Evolutionary conservation across 1,140 invertebrate species (phyloP).

Genomic region (Caerostris darwini): DNA sequence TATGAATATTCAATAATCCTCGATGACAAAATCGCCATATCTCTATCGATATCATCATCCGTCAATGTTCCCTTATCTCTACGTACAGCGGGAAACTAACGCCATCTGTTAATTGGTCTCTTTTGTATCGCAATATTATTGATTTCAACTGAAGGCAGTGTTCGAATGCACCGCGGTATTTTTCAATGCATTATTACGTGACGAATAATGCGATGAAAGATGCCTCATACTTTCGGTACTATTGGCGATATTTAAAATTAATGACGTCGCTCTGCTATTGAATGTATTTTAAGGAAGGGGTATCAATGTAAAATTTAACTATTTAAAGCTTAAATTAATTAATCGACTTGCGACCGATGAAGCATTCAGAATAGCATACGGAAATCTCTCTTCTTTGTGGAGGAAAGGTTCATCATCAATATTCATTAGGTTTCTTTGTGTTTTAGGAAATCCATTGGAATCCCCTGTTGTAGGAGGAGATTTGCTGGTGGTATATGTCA

Average conservation of each 20-base stretch:
- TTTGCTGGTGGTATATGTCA: background rate
- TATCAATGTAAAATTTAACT: constrained; percentile 51
- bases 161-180: constrained; percentile 49
- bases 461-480: background rate
- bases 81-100: constrained; percentile 38
- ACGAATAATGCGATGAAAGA: constrained; percentile 45
- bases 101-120: constrained; percentile 69
- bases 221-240: constrained; percentile 29
- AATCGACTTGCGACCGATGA: constrained; percentile 18
- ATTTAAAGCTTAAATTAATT: constrained; percentile 42
- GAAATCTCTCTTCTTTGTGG: background rate
- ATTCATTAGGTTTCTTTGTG: constrained; percentile 28
- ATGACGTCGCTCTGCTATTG: constrained; percentile 56
- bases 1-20: constrained; percentile 62
- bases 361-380: background rate
- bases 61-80: constrained; percentile 54
- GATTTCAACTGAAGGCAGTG: constrained; percentile 16
- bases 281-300: constrained; percentile 10
- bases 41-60: constrained; percentile 66
- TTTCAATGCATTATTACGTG: constrained; percentile 66
- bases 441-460: background rate
- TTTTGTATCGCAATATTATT: constrained; percentile 64
- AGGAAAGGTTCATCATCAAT: background rate
- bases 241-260: constrained; percentile 73
- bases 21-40: constrained; percentile 71